Percentiles rank a stretch among this genome's conserved stretches.
These are phyloP conservation scores for Rhinogobio ventralis DNA, from an alignment of 2,797 vertebrate genomes.

Conservation along the genomic window DNA sequence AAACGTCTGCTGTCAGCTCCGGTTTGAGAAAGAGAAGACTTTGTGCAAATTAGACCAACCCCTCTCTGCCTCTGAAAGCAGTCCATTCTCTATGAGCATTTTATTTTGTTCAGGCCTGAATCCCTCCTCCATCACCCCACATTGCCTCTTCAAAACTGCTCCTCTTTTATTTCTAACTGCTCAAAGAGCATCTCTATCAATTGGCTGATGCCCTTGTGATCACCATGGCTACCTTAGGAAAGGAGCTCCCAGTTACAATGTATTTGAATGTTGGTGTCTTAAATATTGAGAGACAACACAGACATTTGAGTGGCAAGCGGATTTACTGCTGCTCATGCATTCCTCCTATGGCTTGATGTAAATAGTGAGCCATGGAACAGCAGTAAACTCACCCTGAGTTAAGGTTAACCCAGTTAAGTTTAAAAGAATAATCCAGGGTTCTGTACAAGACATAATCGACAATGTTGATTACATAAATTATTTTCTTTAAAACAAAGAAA, in stretches of 20 bases:
- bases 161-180: conserved; percentile 45
- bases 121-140: conserved; percentile 52
- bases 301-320: conserved; percentile 36
- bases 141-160: conserved; percentile 52
- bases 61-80: conserved; percentile 63
- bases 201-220: conserved; percentile 58
- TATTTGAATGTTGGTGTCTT: conserved; percentile 52
- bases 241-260: conserved; percentile 51
- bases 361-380: background rate
- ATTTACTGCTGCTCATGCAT: background rate
- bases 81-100: conserved; percentile 67
- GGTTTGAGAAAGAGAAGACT: conserved; percentile 66
- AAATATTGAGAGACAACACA: conserved; percentile 62
- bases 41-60: conserved; percentile 73
- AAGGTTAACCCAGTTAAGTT: background rate
- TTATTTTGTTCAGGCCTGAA: conserved; percentile 67
- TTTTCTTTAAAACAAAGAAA: background rate
- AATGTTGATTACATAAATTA: background rate
- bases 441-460: background rate
- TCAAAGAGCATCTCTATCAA: conserved; percentile 60
- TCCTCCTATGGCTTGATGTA: conserved; percentile 1
- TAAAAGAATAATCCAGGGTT: background rate
- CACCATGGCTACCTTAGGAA: conserved; percentile 68
- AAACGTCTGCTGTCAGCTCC: conserved; percentile 76
- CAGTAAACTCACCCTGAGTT: background rate